phyloP scores from a whole-genome alignment of 1,140 invertebrate genomes.

The Tachypleus tridentatus region DNA sequence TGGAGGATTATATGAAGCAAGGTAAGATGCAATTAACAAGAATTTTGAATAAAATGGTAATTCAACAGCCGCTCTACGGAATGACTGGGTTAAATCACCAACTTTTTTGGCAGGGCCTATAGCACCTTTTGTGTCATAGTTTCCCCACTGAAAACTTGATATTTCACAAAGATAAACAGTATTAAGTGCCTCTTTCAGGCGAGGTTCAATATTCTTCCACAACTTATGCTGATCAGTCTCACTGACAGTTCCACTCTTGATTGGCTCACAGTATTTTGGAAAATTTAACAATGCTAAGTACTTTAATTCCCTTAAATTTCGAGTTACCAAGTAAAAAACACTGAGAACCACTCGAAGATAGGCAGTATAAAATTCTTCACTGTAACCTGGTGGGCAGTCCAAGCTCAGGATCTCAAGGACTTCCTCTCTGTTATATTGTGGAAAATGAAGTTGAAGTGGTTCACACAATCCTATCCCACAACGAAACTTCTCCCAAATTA shows the following conservation, averaged over 20 bases:
- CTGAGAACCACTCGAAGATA: constrained; percentile 67
- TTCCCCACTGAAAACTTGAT: constrained; percentile 31
- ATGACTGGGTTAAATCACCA: too few relatives aligned
- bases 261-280: constrained; percentile 57
- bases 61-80: constrained; percentile 42
- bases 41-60: constrained; percentile 80
- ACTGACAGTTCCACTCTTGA: constrained; percentile 43
- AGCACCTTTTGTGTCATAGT: constrained; percentile 11
- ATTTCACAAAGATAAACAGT: constrained; percentile 60
- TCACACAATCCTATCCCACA: constrained; percentile 53
- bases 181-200: constrained; percentile 57
- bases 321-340: constrained; percentile 63
- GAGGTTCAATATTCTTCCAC: constrained; percentile 62
- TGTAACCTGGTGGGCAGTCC: constrained; percentile 33
- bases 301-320: constrained; percentile 61
- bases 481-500: constrained; percentile 67
- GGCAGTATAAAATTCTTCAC: constrained; percentile 53
- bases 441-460: constrained; percentile 60
- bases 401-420: constrained; percentile 51
- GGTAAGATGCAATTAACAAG: constrained; percentile 71
- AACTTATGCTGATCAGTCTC: constrained; percentile 49
- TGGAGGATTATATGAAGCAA: constrained; percentile 79
- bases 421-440: constrained; percentile 68
- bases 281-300: constrained; percentile 42
- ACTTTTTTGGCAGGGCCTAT: too few relatives aligned